Evolutionary conservation across 2,113 vertebrate species (phyloP), one percentile per base, ranked within the genome.

Genomic region (Sclerurus mexicanus): DNA sequence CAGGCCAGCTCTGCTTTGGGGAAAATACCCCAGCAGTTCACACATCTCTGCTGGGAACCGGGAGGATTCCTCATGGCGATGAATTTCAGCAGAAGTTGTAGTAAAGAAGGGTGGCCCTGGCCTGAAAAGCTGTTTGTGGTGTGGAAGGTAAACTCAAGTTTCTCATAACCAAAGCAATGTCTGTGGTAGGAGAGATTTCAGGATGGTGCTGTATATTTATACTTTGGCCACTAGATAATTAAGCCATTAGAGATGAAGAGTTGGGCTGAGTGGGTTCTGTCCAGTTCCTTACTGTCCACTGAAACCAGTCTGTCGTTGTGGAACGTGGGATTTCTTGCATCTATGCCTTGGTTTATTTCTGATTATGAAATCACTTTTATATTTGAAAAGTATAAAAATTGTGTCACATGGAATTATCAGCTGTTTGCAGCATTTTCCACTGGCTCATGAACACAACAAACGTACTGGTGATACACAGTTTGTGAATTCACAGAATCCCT

Each of bases 221-320:
- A 6, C 30, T 10, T 5, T 60, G 33, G 12, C 42, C 13, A 6
- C 42, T 44, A 33, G 24, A 55, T 72, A 21, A 42, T 49, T 7
- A 59, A 82, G 19, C n/a, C 60, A 30, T 63, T 81, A 31, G 59
- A 59, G 31, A 37, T 44, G 24, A 50, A 37, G 24, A 60, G 22
- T 66, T 59, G 24, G 16, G 15, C 46, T 55, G 50, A 71, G 31
- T 47, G 14, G 33, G 3, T 82, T 72, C 58, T 82, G 40, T 49
- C 60, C 46, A 23, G 2, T 49, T 81, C 44, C 14, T 9, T 44
- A 16, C 13, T 63, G 20, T 40, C n/a, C 40, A 11, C 30, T 35
- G 79, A 50, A 85, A 63, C 19, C 12, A 59, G 1, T 68, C 40
- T 42, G 0, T 60, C 1, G 0, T 7, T 63, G 47, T 39, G 30